Base-by-base conservation (phyloP, 1,140 invertebrate species). In the Phortica variegata region DNA sequence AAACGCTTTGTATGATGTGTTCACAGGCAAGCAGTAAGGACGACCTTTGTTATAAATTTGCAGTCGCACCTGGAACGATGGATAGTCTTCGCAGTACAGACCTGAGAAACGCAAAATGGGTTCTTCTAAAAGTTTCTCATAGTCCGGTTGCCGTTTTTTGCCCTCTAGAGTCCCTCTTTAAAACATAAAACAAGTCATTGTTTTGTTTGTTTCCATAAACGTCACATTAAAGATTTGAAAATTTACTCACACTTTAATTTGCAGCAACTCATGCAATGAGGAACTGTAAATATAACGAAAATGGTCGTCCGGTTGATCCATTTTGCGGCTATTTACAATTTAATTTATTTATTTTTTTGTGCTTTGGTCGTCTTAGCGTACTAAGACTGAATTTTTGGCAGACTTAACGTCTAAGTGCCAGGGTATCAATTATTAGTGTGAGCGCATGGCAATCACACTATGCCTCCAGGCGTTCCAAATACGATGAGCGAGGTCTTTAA, bases 1-100 rank as follows among this genome's bases (percentile, higher is more conserved):
- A 68, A 98, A 97, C 18, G 91, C 82, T 79, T 97, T 98, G 65
- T 97, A 97, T 2, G 93, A 87, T 17, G 95, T 97, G 32, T 86
- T 84, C 19, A 96, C 88, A 12, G 95, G 93, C 43, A 97, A 78
- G 23, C 91, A 90, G 3, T 98, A 80, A 1, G 89, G 85, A 52
- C 86, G 81, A 40, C 88, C 88, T 74, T 94, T 85, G 54, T 90
- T 86, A 78, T 87, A 91, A 1, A 98, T 84, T 80, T 97, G 88
- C 60, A 92, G 86, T 6, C 86, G 87, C 1, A 95, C 92, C 77
- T 88, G 87, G 23, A 97, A 79, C 73, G 97, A 93, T 4, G 93
- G 88, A 70, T 87, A 91, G 32, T 82, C 79, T 39, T 85, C 81
- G 65, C 90, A 86, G 73, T 91, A 93, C 2, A 93, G 74, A 1